phyloP scores from a whole-genome alignment of 2,888 invertebrate species.

The Drosophila phalerata region DNA sequence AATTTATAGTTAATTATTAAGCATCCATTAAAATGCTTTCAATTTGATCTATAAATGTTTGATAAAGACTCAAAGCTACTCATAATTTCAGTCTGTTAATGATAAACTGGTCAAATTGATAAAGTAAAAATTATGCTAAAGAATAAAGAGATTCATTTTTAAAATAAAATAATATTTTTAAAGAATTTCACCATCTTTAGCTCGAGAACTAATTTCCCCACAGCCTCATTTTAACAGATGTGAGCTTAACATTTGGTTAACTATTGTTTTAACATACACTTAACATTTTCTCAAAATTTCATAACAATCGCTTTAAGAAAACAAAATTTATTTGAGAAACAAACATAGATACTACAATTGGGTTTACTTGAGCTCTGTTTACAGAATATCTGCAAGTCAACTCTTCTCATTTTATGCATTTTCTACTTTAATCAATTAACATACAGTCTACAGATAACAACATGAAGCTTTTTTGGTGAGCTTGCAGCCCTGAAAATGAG shows the following conservation, averaged over 20 bases:
- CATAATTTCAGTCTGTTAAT: background rate
- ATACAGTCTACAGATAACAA: constrained; percentile 1
- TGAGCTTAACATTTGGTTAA: background rate
- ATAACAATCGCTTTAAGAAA: background rate
- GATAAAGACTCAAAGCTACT: background rate
- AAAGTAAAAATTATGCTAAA: no score
- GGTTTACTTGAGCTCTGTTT: background rate
- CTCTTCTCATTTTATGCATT: background rate
- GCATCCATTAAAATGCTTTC: constrained; percentile 12
- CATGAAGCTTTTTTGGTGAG: constrained; percentile 3
- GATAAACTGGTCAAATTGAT: no score
- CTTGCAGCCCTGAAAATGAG: constrained; percentile 11
- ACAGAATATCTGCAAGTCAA: background rate
- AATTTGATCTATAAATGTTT: constrained; percentile 17
- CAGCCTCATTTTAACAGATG: background rate
- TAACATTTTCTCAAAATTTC: background rate
- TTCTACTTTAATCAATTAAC: constrained; percentile 15
- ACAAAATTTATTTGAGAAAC: background rate
- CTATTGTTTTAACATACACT: background rate
- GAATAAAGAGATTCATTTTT: no score
- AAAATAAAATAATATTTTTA: no score
- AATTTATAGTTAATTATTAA: constrained; percentile 20
- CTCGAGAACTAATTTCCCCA: background rate
- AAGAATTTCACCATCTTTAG: background rate
- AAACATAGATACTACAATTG: background rate